Base-by-base conservation (phyloP, 2,888 invertebrate species). In the Dinocampus coccinellae region DNA sequence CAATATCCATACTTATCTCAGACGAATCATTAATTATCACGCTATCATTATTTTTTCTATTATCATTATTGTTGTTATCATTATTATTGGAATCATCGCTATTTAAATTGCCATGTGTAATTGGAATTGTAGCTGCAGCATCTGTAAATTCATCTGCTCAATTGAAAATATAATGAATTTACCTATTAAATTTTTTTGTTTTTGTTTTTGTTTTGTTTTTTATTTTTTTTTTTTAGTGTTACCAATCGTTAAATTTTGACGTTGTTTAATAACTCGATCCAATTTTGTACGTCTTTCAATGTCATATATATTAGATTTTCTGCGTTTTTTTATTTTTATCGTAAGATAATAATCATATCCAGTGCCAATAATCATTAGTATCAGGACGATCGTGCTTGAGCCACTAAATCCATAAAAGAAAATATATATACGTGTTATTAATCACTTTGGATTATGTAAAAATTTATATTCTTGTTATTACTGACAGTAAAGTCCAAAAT, bases 401-500 rank as follows among this genome's bases (percentile, higher is more conserved):
- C 63, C 70, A 55, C 92, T 93, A 29, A 20, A 24, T n/a, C 55
- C 70, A 47, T 42, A 39, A 69, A 69, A 42, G 20, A 55, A 22
- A 55, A 61, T 33, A 13, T 22, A 39, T 22, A 22, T 4, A 22
- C 11, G 20, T 34, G 20, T 22, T 39, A 4, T n/a, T 42, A 39
- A 39, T 42, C n/a, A 10, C 10, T 6, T 36, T 11, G 3, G 55
- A 53, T 13, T 36, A 26, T 13, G 22, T 36, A 26, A 63, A 39
- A 29, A 24, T 1, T 6, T 20, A 26, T 34, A 68, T 34, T 16
- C 11, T 26, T 33, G n/a, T n/a, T n/a, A n/a, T 42, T n/a, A 86
- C 91, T 91, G 85, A 94, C 94, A 92, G 87, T 63, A 95, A 85
- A 67, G 92, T 89, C 84, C 91, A 91, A 86, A 95, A 95, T 9